Conservation (phyloP, 2,888 invertebrate genomes). For the Dusona sp. region DNA sequence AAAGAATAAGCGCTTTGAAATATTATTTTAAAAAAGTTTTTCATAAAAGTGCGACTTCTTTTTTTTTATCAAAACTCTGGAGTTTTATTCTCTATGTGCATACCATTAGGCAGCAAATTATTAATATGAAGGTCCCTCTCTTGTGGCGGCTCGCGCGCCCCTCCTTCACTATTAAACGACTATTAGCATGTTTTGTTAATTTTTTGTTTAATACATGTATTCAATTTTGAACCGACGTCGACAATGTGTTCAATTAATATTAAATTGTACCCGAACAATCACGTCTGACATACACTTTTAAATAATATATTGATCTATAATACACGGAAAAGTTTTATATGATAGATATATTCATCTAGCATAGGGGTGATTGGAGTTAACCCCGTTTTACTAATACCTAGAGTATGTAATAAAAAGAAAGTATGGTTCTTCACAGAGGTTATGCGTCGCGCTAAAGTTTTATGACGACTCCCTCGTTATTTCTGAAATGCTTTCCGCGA, state of each 20-base stretch:
- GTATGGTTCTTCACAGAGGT: constrained; percentile 7
- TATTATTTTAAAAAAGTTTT: too few species aligned
- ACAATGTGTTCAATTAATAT: neutral
- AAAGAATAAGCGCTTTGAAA: neutral
- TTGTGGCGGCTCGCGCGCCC: too few species aligned
- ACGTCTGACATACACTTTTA: neutral
- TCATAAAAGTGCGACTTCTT: too few species aligned
- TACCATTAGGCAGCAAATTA: too few species aligned
- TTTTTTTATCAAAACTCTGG: too few species aligned
- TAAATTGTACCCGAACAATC: neutral
- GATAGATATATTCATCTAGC: neutral
- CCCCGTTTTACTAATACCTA: constrained; percentile 10
- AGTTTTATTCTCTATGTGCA: too few species aligned
- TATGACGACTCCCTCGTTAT: constrained; percentile 46
- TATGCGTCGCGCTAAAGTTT: constrained; percentile 13
- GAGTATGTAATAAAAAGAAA: constrained; percentile 19
- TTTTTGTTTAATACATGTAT: too few species aligned
- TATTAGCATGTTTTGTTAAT: too few species aligned
- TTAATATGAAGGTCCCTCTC: too few species aligned
- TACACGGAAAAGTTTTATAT: neutral
- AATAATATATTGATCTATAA: neutral
- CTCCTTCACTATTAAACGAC: too few species aligned
- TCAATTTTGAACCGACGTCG: too few species aligned
- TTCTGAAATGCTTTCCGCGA: constrained; percentile 51
- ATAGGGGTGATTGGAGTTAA: constrained; percentile 6